Conservation (phyloP, 1,140 invertebrate species). For the Aphis craccivora region DNA sequence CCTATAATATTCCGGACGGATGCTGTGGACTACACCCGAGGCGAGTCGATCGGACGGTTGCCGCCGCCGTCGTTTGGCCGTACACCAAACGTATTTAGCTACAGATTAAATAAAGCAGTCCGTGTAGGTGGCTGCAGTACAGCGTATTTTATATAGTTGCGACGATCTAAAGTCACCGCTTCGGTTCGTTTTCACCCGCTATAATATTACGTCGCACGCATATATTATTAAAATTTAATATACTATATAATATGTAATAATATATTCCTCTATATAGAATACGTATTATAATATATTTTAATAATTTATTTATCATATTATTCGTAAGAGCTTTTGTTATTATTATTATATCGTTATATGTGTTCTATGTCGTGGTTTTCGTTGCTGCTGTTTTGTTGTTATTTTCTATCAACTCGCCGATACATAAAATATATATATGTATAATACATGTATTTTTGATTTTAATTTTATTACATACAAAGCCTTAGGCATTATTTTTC, state of each 20-base stretch:
- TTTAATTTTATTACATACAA: slow-evolving; percentile 45
- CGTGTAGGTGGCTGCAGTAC: neutral
- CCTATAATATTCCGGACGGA: slow-evolving; percentile 32
- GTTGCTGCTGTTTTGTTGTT: neutral
- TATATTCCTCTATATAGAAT: neutral
- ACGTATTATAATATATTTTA: neutral
- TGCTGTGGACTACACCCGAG: slow-evolving; percentile 5
- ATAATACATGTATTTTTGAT: neutral
- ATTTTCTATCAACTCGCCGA: neutral
- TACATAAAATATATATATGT: neutral
- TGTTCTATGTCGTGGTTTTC: neutral
- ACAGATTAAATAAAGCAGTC: slow-evolving; percentile 36
- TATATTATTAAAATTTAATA: neutral
- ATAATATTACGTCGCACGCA: neutral
- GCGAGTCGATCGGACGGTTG: slow-evolving; percentile 5
- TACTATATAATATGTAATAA: neutral
- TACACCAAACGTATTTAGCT: slow-evolving; percentile 49
- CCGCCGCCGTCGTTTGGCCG: slow-evolving; percentile 34
- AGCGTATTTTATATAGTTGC: neutral
- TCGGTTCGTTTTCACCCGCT: neutral
- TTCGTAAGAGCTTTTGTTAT: neutral
- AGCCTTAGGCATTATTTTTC: slow-evolving; percentile 43
- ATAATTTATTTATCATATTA: neutral
- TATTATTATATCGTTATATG: no score
- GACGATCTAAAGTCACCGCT: neutral